phyloP scores from a whole-genome alignment of 1,140 invertebrate species.

The Drosophila lacertosa region DNA sequence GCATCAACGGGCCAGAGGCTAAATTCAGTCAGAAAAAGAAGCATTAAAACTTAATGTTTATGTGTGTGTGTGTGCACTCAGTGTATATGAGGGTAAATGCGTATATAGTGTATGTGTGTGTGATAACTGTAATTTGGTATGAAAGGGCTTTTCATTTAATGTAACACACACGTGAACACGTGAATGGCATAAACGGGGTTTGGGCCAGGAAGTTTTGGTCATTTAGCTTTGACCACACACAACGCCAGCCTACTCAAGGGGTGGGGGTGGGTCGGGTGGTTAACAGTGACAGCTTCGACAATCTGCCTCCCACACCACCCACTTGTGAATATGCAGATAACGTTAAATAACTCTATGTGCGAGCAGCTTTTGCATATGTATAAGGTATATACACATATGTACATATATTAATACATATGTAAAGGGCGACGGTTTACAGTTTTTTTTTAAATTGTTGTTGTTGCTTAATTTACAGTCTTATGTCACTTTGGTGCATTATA shows the following conservation, averaged over 20 bases:
- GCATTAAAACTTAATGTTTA: conserved; percentile 28
- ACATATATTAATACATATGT: no score
- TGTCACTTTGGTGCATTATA: conserved; percentile 82
- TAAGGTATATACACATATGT: conserved; percentile 15
- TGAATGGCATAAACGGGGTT: conserved; percentile 27
- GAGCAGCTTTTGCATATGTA: conserved; percentile 8
- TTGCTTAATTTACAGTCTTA: conserved; percentile 82
- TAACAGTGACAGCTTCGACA: conserved; percentile 27
- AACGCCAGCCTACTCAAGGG: no score
- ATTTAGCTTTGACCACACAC: conserved; percentile 41
- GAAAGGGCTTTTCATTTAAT: conserved; percentile 75
- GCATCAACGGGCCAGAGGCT: conserved; percentile 43
- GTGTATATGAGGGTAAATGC: no score
- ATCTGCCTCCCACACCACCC: conserved; percentile 18
- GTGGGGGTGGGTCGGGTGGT: neutral
- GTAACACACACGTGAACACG: conserved; percentile 43
- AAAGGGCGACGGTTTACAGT: conserved; percentile 53
- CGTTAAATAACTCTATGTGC: conserved; percentile 67
- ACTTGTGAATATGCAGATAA: conserved; percentile 71
- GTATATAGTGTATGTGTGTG: conserved; percentile 18
- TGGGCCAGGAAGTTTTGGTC: conserved; percentile 19
- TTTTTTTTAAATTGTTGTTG: conserved; percentile 51
- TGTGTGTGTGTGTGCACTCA: conserved; percentile 27
- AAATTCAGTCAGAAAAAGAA: conserved; percentile 34
- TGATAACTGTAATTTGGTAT: conserved; percentile 74